Base-by-base conservation (phyloP, 2,888 invertebrate species). In the Pristionchus mayeri region DNA sequence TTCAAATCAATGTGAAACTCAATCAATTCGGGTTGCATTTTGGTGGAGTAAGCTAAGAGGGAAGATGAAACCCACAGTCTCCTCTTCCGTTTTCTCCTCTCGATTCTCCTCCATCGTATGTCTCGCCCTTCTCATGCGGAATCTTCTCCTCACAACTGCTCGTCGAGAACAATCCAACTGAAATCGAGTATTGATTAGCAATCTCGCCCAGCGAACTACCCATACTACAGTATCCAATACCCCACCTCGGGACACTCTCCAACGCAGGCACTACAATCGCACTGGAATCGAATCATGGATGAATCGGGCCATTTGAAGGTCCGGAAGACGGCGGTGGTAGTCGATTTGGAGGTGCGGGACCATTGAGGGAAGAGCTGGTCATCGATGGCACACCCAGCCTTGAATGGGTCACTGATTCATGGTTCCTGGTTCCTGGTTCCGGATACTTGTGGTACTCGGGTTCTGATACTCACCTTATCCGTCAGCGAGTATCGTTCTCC, bases 261-360 rank as follows among this genome's bases (percentile, higher is more conserved):
- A 50, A 90, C 85, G 79, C 93, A 93, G 4, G 91, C 88, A 9
- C 87, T 76, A 86, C 93, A 93, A 84, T 92, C 92, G 87, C 93
- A 93, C 85, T 93, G 93, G 89, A 93, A 93, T 40, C 93, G 90
- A 75, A 93, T 90, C 89, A 92, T 90, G 21, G 89, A 87, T 44
- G 90, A 90, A 86, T 93, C 92, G 16, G 93, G 92, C 93, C 93
- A 93, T 88, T 93, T 93, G 90, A 93, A 93, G 18, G 91, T 91
- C 81, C 90, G 87, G 88, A 90, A 92, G 54, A 86, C 82, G 13
- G 89, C 89, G 54, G 86, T 57, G 76, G 88, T 87, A 87, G 88
- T 88, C 7, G 87, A 75, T 9, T 87, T 60, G 3, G 85, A 79
- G 2, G 90, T 85, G 13, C 86, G 84, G 2, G 84, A 85, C 90